Evolutionary conservation across 2,113 vertebrate species (phyloP).

Genomic region (Toxostoma redivivum): DNA sequence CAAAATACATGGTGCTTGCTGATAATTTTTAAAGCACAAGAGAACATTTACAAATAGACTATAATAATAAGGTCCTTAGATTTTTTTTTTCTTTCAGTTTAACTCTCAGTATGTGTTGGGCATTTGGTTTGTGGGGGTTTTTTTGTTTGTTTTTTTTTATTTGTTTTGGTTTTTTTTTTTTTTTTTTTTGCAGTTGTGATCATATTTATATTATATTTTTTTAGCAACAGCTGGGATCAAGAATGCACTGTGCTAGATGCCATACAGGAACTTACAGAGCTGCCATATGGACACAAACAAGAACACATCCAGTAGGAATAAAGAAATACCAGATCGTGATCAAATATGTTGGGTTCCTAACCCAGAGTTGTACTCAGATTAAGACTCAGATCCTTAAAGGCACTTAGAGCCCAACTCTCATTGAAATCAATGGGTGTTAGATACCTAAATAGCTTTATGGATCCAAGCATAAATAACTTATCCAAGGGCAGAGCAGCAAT

Average conservation of each 20-base stretch:
- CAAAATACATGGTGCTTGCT: background rate
- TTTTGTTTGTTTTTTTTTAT: no score
- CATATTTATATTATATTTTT: background rate
- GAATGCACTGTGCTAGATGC: background rate
- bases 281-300: background rate
- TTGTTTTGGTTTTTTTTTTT: no score
- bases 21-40: background rate
- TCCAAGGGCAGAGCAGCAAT: slow-evolving; percentile 12
- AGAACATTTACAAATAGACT: background rate
- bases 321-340: background rate
- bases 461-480: slow-evolving; percentile 30
- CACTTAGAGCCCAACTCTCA: background rate
- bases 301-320: background rate
- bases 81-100: background rate
- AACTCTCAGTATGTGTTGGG: background rate
- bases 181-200: background rate
- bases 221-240: background rate
- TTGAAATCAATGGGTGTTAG: slow-evolving; percentile 47
- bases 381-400: slow-evolving; percentile 21
- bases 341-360: background rate
- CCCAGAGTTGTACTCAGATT: background rate
- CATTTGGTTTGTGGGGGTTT: background rate
- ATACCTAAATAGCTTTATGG: slow-evolving; percentile 53
- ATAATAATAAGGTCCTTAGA: background rate
- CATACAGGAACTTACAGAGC: background rate